Evolutionary conservation across 2,113 vertebrate genomes (phyloP), one percentile per base, ranked within the genome.

Genomic region (Hystrix brachyura): DNA sequence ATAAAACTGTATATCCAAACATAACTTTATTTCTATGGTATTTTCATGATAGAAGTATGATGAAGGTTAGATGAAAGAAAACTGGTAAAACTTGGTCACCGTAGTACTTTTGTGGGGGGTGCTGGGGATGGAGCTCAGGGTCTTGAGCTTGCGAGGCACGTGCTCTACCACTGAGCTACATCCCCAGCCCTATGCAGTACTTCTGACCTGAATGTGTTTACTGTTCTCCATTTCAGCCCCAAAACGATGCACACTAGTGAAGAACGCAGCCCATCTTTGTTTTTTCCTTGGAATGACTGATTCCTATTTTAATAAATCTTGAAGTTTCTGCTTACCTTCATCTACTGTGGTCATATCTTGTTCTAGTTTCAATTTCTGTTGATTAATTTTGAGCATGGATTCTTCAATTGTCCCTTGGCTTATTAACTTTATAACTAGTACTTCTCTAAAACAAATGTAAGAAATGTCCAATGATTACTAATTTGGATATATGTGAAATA

Each of bases 351-450:
- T 99, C 99, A 99, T 99, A 97, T 99, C 99, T 98, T 99, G 99
- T 87, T 99, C 99, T 96, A 99, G 98, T 96, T 99, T 99, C 95
- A 99, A 94, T 94, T 99, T 99, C 97, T 99, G 99, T 96, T 99
- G 99, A 95, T 99, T 99, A 93, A 99, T 98, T 97, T 99, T 99
- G 95, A 99, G 98, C 98, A 99, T 99, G 87, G 99, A 98, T 98
- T 99, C 99, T 97, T 99, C 99, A 96, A 99, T 99, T 38, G 99
- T 99, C 43, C 98, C 99, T 97, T 99, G 99, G 97, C 99, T 99
- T 98, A 99, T 99, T 46, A 99, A 98, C 98, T 99, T 99, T 91
- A 99, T 99, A 96, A 99, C 99, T 97, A 98, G 98, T 15, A 99
- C 99, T 96, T 99, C 99, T 98, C 99, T 99, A 97, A 98, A 98